Evolutionary conservation across 2,888 invertebrate species (phyloP).

Genomic region (Mesopsocus fuscifrons): DNA sequence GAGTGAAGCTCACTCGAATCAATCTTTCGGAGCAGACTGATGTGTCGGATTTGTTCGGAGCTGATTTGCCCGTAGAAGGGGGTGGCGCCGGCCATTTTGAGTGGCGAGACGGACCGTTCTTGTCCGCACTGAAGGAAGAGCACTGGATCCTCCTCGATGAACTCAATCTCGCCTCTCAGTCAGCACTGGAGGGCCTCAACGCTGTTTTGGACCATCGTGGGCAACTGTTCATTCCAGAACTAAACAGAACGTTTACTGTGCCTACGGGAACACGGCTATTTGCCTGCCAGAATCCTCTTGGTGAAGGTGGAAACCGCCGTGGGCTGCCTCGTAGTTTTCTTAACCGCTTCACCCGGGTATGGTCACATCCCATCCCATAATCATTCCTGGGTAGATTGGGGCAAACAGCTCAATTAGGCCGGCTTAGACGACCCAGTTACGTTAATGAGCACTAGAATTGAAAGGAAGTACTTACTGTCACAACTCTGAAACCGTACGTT

Average conservation of each 20-base stretch:
- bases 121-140: conserved; percentile 78
- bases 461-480: too few species aligned
- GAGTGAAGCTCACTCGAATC: conserved; percentile 72
- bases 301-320: conserved; percentile 88
- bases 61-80: conserved; percentile 88
- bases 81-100: conserved; percentile 69
- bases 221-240: conserved; percentile 87
- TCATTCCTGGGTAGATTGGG: too few species aligned
- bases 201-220: conserved; percentile 96
- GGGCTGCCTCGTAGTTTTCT: conserved; percentile 93
- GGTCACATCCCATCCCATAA: too few species aligned
- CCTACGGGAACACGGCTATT: conserved; percentile 64
- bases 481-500: too few species aligned
- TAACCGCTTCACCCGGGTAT: conserved; percentile 87
- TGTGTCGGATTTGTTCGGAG: conserved; percentile 92
- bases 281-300: conserved; percentile 93
- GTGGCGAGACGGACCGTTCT: conserved; percentile 91
- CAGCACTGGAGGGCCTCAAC: conserved; percentile 94
- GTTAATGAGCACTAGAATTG: too few species aligned
- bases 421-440: too few species aligned
- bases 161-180: conserved; percentile 93
- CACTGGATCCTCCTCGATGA: conserved; percentile 97
- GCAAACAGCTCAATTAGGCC: too few species aligned
- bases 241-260: conserved; percentile 68
- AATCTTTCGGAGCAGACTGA: conserved; percentile 99